Conservation (phyloP, 2,797 vertebrate species). For the Cossypha dichroa region DNA sequence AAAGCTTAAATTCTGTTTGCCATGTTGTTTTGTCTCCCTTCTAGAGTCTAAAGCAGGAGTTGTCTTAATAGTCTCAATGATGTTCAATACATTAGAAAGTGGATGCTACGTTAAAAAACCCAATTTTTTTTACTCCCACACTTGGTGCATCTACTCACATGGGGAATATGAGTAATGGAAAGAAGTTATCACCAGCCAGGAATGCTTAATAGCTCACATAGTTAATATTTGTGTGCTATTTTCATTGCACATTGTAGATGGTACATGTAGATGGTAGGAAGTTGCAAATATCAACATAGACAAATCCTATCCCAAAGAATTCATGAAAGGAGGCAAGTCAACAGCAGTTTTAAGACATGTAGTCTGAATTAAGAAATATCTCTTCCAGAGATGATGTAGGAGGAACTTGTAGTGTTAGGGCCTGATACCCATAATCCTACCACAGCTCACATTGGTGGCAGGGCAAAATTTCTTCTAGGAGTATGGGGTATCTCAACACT, state of each 20-base stretch:
- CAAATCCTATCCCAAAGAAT: neutral
- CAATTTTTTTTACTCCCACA: neutral
- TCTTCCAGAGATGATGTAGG: neutral
- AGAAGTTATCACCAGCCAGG: neutral
- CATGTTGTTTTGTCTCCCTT: neutral
- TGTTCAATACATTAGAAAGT: neutral
- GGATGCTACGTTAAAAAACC: neutral
- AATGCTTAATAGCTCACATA: neutral
- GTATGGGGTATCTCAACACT: neutral
- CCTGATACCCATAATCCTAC: neutral
- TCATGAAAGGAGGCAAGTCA: neutral
- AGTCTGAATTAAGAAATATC: neutral
- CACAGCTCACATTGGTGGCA: neutral
- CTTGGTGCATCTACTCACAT: neutral
- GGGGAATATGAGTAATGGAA: neutral
- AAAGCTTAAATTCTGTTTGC: neutral
- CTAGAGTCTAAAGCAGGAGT: neutral
- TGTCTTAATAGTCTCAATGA: neutral
- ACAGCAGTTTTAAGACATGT: neutral
- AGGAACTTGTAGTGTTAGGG: neutral
- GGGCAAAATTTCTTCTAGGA: neutral
- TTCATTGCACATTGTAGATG: neutral
- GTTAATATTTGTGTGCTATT: neutral
- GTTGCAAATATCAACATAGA: neutral
- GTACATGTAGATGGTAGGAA: neutral